Percentiles rank a stretch among this genome's conserved stretches.
Evolutionary conservation across 1,140 invertebrate species (phyloP).

Genomic region (Zeugodacus cucurbitae): DNA sequence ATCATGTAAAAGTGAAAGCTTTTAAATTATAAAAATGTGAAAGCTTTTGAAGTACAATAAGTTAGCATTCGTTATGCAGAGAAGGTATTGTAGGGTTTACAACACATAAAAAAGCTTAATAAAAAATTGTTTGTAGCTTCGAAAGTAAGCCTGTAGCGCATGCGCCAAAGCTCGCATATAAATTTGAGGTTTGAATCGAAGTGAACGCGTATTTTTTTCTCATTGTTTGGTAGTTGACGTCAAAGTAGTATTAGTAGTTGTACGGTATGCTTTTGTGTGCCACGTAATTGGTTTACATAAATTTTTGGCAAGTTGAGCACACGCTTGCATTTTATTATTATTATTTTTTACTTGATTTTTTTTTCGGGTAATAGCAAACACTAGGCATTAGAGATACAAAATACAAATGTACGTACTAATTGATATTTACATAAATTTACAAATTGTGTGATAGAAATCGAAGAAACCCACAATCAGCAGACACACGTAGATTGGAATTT

Average conservation of each 20-base stretch:
- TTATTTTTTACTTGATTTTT: background rate
- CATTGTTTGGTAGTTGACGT: background rate
- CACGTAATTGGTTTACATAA: background rate
- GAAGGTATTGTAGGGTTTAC: too few species aligned
- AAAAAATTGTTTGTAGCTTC: background rate
- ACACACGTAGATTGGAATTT: background rate
- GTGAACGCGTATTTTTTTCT: background rate
- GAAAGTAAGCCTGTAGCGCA: background rate
- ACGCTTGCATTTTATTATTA: background rate
- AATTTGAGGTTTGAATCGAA: background rate
- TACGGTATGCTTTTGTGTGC: background rate
- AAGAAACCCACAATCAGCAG: too few species aligned
- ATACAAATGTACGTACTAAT: too few species aligned
- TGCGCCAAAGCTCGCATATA: background rate
- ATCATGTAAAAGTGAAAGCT: too few species aligned
- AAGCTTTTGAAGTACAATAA: too few species aligned
- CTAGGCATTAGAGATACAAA: background rate
- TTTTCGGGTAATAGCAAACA: background rate
- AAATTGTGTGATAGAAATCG: too few species aligned
- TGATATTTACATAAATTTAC: too few species aligned
- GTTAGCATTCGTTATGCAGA: too few species aligned
- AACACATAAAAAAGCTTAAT: too few species aligned
- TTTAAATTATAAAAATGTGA: too few species aligned
- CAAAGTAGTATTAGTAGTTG: slow-evolving; percentile 18
- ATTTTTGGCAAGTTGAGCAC: background rate